A percentile compares a stretch with the other conserved stretches of the same genome.
Conservation (phyloP, 2,797 vertebrate species). For the Rhynchonycteris naso region DNA sequence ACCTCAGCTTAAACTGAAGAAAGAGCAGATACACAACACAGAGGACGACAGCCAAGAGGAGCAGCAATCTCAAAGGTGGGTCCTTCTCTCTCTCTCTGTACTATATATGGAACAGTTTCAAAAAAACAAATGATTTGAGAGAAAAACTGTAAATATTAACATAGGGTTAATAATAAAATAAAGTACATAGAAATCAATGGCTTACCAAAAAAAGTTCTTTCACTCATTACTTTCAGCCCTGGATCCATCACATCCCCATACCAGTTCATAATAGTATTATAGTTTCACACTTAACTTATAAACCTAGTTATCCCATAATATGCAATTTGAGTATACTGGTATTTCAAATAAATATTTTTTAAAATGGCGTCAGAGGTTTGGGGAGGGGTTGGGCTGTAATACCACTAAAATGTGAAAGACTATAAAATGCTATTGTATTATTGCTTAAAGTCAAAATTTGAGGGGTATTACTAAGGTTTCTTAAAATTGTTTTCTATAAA, state of each 20-base stretch:
- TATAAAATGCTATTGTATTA: background rate
- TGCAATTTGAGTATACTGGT: background rate
- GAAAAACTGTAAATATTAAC: background rate
- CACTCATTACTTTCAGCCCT: background rate
- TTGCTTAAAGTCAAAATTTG: background rate
- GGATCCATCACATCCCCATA: background rate
- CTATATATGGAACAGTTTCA: no score
- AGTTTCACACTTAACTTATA: background rate
- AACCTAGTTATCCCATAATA: background rate
- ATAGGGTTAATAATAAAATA: background rate
- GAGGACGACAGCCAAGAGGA: background rate
- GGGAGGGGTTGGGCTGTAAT: background rate
- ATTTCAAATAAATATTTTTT: background rate
- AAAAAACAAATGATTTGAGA: background rate
- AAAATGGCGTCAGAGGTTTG: background rate
- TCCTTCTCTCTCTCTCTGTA: no score
- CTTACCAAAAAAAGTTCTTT: background rate
- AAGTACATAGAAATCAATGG: slow-evolving; percentile 13
- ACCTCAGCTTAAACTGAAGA: background rate
- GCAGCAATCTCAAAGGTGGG: background rate
- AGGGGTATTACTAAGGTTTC: background rate
- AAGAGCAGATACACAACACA: background rate
- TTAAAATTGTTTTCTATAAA: background rate
- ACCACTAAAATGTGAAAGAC: background rate
- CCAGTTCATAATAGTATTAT: background rate